Evolutionary conservation across 2,113 vertebrate species (phyloP).

Genomic region (Cynocephalus volans): DNA sequence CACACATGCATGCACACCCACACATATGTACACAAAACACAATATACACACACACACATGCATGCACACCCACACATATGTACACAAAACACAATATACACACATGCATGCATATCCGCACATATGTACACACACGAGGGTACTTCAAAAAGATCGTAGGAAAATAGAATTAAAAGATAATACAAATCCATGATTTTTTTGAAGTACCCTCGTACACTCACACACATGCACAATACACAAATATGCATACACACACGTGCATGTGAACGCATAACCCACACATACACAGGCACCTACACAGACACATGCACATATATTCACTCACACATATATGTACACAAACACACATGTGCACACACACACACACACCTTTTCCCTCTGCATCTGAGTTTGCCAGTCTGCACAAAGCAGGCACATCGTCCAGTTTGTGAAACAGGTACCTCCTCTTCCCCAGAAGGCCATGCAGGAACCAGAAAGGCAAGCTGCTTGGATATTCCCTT

Average conservation of each 20-base stretch:
- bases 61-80: background rate
- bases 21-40: too few relatives aligned
- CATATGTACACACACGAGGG: background rate
- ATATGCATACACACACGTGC: background rate
- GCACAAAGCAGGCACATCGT: background rate
- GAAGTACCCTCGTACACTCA: too few relatives aligned
- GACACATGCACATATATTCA: background rate
- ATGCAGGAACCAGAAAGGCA: background rate
- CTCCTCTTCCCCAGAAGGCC: background rate
- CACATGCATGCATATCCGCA: background rate
- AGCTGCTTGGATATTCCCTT: too few relatives aligned
- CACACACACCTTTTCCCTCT: background rate
- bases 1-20: too few relatives aligned
- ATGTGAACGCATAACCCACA: background rate
- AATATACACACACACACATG: too few relatives aligned
- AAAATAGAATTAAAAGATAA: too few relatives aligned
- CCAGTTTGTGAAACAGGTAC: rapidly evolving
- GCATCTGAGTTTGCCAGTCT: too few relatives aligned
- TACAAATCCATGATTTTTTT: too few relatives aligned
- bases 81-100: background rate
- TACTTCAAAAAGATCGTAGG: too few relatives aligned
- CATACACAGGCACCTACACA: too few relatives aligned
- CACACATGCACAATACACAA: background rate
- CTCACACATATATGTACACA: rapidly evolving
- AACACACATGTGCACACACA: rapidly evolving